Evolutionary conservation across 2,113 vertebrate genomes (phyloP).

Genomic region (Brienomyrus longianalis): DNA sequence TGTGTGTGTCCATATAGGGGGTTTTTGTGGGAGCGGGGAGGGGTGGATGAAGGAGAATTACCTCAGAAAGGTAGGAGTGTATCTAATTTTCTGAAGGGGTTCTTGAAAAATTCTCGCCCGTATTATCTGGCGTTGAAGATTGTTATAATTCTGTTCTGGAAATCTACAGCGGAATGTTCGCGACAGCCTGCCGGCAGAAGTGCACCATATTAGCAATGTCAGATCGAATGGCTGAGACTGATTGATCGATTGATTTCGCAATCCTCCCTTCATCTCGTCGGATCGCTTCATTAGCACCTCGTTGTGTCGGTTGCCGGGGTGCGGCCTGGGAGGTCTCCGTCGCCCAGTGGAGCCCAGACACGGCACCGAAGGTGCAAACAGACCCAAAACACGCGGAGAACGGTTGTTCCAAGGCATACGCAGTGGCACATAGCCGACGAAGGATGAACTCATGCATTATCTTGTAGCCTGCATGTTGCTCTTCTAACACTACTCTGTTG

Average conservation of each 20-base stretch:
- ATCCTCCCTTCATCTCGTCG: neutral
- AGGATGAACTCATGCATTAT: conserved; percentile 8
- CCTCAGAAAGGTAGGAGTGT: neutral
- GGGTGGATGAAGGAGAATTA: neutral
- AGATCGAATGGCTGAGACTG: neutral
- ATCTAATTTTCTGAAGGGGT: neutral
- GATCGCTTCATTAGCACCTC: neutral
- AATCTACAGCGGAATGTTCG: neutral
- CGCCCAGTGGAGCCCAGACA: neutral
- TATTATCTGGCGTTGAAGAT: neutral
- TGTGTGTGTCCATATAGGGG: neutral
- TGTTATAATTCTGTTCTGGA: neutral
- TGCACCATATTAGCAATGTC: neutral
- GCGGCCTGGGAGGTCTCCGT: neutral
- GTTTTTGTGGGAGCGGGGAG: neutral
- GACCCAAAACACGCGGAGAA: conserved; percentile 22
- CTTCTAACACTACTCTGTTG: conserved; percentile 9
- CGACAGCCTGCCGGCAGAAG: neutral
- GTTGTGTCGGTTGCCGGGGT: neutral
- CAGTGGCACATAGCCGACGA: conserved; percentile 5
- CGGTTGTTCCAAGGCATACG: neutral
- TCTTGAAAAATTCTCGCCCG: neutral
- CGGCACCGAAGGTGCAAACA: neutral
- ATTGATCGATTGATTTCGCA: neutral
- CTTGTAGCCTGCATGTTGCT: conserved; percentile 18